Percentiles rank a stretch among this genome's conserved stretches.
Evolutionary conservation across 2,113 vertebrate species (phyloP).

Genomic region (Helogale parvula): DNA sequence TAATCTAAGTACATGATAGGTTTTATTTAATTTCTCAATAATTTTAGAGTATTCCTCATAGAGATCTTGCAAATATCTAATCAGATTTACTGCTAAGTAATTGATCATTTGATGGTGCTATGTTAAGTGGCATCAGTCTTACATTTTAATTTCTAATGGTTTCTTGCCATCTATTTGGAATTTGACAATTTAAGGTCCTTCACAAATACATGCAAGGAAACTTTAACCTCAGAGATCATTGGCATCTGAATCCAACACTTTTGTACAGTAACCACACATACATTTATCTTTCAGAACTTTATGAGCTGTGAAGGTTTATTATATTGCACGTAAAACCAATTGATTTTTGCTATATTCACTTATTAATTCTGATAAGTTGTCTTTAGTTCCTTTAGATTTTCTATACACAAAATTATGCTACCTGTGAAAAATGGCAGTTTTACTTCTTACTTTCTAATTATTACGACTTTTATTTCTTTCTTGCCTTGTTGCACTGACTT

Average conservation of each 20-base stretch:
- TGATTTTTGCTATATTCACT: constrained; percentile 81
- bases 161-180: not conserved
- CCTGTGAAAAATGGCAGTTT: constrained; percentile 30
- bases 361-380: constrained; percentile 71
- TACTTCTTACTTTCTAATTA: constrained; percentile 37
- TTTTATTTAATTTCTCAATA: constrained; percentile 31
- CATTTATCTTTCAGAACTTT: constrained; percentile 82
- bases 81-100: constrained; percentile 26
- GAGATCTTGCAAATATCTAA: not conserved
- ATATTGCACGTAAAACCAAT: constrained; percentile 79
- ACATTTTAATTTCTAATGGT: constrained; percentile 47
- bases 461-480: constrained; percentile 40
- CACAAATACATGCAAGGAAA: not conserved
- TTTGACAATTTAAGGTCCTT: not conserved
- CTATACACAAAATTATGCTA: constrained; percentile 46
- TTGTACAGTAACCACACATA: constrained; percentile 68
- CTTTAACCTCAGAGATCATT: constrained; percentile 35
- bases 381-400: constrained; percentile 58
- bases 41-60: constrained; percentile 48
- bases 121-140: not conserved
- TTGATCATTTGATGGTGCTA: not conserved
- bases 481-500: not conserved
- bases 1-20: not conserved
- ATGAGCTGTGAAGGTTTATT: constrained; percentile 85
- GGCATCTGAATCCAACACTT: constrained; percentile 62